These are phyloP conservation scores for Choreutis nemorana DNA, from an alignment of 2,888 invertebrate species.

Conservation along the genomic window DNA sequence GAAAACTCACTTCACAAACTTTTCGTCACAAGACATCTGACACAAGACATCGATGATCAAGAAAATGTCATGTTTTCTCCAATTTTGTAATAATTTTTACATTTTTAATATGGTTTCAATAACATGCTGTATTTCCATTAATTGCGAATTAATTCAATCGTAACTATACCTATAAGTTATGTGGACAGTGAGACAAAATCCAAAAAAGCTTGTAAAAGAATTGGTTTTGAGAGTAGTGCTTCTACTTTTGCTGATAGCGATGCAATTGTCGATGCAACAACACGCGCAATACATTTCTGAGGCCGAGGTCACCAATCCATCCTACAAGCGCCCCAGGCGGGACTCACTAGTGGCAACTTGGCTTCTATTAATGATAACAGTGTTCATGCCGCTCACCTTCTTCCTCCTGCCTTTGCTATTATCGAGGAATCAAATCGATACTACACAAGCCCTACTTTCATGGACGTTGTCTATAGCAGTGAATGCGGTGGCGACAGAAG, in stretches of 20 bases:
- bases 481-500: slow-evolving; percentile 70
- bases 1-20: no score
- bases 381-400: slow-evolving; percentile 66
- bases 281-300: slow-evolving; percentile 76
- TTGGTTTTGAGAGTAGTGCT: background rate
- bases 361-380: slow-evolving; percentile 67
- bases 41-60: no score
- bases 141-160: no score
- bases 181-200: slow-evolving; percentile 1
- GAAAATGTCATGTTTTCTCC: no score
- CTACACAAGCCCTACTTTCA: slow-evolving; percentile 41
- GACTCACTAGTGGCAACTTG: slow-evolving; percentile 72
- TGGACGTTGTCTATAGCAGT: slow-evolving; percentile 69
- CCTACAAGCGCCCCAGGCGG: slow-evolving; percentile 75
- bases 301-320: slow-evolving; percentile 73
- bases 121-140: no score
- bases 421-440: slow-evolving; percentile 19
- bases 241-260: slow-evolving; percentile 9
- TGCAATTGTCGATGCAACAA: slow-evolving; percentile 69
- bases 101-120: no score
- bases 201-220: background rate
- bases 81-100: no score
- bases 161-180: slow-evolving; percentile 1
- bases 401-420: slow-evolving; percentile 40
- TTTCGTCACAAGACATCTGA: no score